Evolutionary conservation across 2,113 vertebrate genomes (phyloP).

Genomic region (Petromus typicus): DNA sequence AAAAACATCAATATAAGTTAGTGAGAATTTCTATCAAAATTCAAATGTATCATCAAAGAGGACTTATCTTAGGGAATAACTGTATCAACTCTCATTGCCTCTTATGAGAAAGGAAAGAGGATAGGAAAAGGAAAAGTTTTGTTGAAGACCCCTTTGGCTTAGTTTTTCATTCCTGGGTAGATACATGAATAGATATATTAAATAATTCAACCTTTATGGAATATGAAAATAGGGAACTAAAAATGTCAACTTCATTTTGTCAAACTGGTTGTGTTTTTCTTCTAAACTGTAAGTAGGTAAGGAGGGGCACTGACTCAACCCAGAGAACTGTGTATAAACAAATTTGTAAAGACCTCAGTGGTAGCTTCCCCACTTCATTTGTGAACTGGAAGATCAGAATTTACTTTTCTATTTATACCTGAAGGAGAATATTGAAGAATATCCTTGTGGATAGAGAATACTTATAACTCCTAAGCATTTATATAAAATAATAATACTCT

Average conservation of each 20-base stretch:
- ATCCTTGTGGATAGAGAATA: neutral
- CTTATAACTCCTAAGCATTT: neutral
- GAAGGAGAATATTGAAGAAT: conserved; percentile 5
- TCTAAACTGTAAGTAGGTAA: neutral
- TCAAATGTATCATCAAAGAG: neutral
- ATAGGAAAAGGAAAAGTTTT: too few relatives aligned
- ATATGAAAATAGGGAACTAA: conserved; percentile 34
- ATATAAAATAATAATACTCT: neutral
- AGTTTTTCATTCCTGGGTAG: neutral
- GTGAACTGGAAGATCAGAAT: neutral
- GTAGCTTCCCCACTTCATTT: neutral
- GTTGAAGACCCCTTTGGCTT: neutral
- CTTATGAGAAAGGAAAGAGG: too few relatives aligned
- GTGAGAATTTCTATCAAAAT: conserved; percentile 44
- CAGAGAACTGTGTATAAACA: neutral
- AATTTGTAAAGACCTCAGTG: neutral
- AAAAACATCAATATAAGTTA: neutral
- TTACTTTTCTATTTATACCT: neutral
- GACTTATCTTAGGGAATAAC: neutral
- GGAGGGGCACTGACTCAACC: neutral
- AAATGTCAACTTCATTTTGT: neutral
- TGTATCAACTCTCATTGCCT: neutral
- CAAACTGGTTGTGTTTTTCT: neutral
- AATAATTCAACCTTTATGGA: neutral
- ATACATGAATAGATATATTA: neutral